A percentile compares a stretch with the other conserved stretches of the same genome.
phyloP scores from a whole-genome alignment of 2,888 invertebrate genomes.

The Andrena bucephala region DNA sequence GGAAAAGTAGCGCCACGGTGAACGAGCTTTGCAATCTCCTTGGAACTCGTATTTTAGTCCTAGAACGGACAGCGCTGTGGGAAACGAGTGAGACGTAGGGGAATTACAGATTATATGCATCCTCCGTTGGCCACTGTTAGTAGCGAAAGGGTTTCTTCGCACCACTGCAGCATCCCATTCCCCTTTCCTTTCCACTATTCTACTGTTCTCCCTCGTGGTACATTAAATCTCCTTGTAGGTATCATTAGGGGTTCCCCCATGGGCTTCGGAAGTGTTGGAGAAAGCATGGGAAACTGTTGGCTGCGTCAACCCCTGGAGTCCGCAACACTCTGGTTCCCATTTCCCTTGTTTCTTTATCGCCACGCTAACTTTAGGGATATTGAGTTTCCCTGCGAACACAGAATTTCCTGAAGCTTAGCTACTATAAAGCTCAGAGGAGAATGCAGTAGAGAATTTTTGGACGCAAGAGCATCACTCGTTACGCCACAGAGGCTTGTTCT shows the following conservation, averaged over 20 bases:
- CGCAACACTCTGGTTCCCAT: no score
- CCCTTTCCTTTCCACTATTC: neutral
- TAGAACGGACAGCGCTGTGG: neutral
- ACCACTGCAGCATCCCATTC: neutral
- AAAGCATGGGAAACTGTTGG: neutral
- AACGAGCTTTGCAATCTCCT: conserved; percentile 9
- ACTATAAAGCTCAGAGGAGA: no score
- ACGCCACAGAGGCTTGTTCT: neutral
- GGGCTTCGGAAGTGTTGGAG: no score
- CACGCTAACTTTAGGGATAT: no score
- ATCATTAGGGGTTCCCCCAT: no score
- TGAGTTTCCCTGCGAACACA: no score
- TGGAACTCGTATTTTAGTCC: neutral
- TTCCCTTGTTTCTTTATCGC: no score
- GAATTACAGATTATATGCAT: neutral
- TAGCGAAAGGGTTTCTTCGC: neutral
- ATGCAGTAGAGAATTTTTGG: neutral
- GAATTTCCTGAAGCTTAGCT: no score
- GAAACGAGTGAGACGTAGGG: neutral
- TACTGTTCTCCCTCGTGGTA: neutral
- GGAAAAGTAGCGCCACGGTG: neutral
- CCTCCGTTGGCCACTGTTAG: neutral
- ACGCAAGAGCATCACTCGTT: neutral
- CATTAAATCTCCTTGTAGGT: neutral
- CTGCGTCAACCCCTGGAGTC: neutral